These are phyloP conservation scores for Drosophila tripunctata DNA, from an alignment of 2,888 invertebrate genomes.

Conservation along the genomic window DNA sequence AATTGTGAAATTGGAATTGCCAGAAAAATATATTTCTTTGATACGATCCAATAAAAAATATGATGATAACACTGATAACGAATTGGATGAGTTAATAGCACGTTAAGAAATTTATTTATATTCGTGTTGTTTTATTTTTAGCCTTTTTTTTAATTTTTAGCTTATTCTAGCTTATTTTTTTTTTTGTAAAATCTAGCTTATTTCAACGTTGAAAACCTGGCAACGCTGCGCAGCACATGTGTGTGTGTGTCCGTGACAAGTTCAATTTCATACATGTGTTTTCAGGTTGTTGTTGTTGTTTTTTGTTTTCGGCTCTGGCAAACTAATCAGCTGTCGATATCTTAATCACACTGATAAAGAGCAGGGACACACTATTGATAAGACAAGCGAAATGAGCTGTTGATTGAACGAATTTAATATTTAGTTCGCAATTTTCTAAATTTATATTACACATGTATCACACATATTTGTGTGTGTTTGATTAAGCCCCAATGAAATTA, in stretches of 20 bases:
- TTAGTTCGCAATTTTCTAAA: slow-evolving; percentile 14
- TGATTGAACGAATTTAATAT: slow-evolving; percentile 7
- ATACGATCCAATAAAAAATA: too few species aligned
- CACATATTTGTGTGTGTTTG: background rate
- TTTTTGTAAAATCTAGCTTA: too few species aligned
- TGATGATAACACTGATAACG: too few species aligned
- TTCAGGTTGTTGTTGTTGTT: too few species aligned
- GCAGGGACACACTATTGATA: slow-evolving; percentile 39
- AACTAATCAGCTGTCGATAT: slow-evolving; percentile 42
- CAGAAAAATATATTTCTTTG: too few species aligned
- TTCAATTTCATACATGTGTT: slow-evolving; percentile 2
- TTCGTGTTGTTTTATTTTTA: too few species aligned
- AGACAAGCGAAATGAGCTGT: slow-evolving; percentile 39
- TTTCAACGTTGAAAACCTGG: too few species aligned
- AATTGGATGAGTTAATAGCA: too few species aligned
- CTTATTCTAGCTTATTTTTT: too few species aligned
- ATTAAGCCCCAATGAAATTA: slow-evolving; percentile 29
- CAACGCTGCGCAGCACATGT: background rate
- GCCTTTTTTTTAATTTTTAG: too few species aligned
- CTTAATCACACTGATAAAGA: slow-evolving; percentile 46
- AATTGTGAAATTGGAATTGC: too few species aligned
- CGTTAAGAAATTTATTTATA: too few species aligned
- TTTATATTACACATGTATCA: slow-evolving; percentile 23
- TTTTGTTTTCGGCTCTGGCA: background rate
- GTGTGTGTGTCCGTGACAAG: background rate